Evolutionary conservation across 2,888 invertebrate genomes (phyloP).

Genomic region (Ophioninae sp.): DNA sequence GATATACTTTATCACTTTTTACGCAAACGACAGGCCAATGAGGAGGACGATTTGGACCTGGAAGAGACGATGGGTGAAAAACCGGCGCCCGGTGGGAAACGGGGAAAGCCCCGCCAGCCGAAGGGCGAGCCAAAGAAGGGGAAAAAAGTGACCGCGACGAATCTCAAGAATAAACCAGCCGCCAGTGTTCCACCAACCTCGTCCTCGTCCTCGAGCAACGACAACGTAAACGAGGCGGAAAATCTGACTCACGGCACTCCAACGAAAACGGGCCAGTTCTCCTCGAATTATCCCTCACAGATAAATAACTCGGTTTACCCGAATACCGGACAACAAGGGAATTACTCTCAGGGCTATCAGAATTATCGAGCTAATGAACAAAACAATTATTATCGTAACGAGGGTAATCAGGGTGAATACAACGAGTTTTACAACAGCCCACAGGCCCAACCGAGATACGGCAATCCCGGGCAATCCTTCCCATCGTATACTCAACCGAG

Average conservation of each 20-base stretch:
- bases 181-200: slow-evolving; percentile 82
- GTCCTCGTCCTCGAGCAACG: slow-evolving; percentile 71
- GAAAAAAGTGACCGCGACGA: slow-evolving; percentile 73
- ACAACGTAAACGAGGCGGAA: slow-evolving; percentile 65
- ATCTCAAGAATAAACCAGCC: slow-evolving; percentile 82
- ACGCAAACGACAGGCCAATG: slow-evolving; percentile 90
- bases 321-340: slow-evolving; percentile 65
- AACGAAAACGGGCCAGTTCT: slow-evolving; percentile 69
- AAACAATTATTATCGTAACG: slow-evolving; percentile 75
- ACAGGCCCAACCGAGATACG: slow-evolving; percentile 73
- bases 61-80: slow-evolving; percentile 87
- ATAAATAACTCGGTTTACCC: slow-evolving; percentile 71
- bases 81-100: slow-evolving; percentile 76
- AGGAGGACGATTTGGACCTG: slow-evolving; percentile 90
- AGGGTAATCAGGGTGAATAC: slow-evolving; percentile 70
- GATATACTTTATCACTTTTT: slow-evolving; percentile 95
- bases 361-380: slow-evolving; percentile 75
- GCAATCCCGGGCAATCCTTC: slow-evolving; percentile 70
- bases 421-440: slow-evolving; percentile 75
- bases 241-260: slow-evolving; percentile 61
- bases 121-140: slow-evolving; percentile 80
- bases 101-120: slow-evolving; percentile 78
- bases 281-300: slow-evolving; percentile 69
- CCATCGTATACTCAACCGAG: slow-evolving; percentile 72
- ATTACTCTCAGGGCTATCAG: slow-evolving; percentile 73